Base-by-base conservation (phyloP, 2,888 invertebrate species). In the Chymomyza caudatula region DNA sequence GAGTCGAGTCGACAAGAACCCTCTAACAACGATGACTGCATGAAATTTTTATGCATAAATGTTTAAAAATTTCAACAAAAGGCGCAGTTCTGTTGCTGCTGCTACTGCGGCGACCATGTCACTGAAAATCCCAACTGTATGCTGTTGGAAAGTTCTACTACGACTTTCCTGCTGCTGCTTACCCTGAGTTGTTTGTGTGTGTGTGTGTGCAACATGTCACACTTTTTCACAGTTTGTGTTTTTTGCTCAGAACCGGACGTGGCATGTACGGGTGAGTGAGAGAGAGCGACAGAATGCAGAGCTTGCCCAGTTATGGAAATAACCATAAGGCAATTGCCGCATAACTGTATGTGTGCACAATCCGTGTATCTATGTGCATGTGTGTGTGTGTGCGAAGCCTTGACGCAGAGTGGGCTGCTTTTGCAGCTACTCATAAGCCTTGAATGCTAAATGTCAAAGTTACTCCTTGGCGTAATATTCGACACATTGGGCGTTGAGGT, bases 381-480 rank as follows among this genome's bases (percentile, higher is more conserved):
- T 23, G n/a, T 44, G 19, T 17, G 47, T 44, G 54, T 44, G 60
- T 8, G 54, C 17, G 37, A 29, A 25, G n/a, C 22, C 20, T 44
- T 44, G 57, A 29, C 44, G 20, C 8, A 8, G 25, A 43, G 13
- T 57, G 17, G 43, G 57, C 57, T 42, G 22, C 13, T 43, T 19
- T 20, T 20, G 20, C 82, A 37, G 53, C 60, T n/a, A 82, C 82
- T 82, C 85, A 82, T 82, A 82, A 82, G 82, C 82, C 82, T 82
- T 82, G 82, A 82, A 82, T 82, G 87, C 87, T 83, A 86, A 82
- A 82, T 82, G 82, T 82, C 82, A 83, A 83, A 83, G 83, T 83
- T 83, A 85, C 85, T 86, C 87, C 83, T 83, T 83, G 86, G 87
- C 82, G 87, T 85, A 85, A 83, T 73, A 85, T 85, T 85, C 85